Conservation (phyloP, 2,888 invertebrate species). For the Nomada flava region DNA sequence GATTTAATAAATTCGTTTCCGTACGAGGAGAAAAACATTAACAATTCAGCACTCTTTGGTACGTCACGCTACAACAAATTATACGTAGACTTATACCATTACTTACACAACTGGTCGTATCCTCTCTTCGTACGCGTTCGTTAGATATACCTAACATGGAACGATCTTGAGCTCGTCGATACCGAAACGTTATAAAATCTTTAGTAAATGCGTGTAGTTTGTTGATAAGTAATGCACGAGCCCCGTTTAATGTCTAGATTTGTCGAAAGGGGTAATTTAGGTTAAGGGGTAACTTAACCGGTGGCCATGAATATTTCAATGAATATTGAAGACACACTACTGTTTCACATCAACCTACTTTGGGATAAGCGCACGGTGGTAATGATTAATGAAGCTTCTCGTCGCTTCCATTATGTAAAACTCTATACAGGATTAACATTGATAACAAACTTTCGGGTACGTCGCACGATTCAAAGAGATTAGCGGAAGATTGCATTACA, state of each 20-base stretch:
- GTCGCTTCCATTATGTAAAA: no score
- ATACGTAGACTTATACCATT: slow-evolving; percentile 31
- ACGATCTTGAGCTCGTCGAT: neutral
- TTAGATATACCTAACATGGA: slow-evolving; percentile 33
- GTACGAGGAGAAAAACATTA: slow-evolving; percentile 56
- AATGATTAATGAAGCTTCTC: no score
- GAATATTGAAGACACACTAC: neutral
- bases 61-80: slow-evolving; percentile 48
- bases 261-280: no score
- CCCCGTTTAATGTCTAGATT: neutral
- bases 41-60: slow-evolving; percentile 50
- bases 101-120: slow-evolving; percentile 44
- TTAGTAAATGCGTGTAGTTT: neutral
- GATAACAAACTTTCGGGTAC: no score
- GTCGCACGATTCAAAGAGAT: no score
- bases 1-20: slow-evolving; percentile 64
- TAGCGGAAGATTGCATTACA: no score
- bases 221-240: neutral
- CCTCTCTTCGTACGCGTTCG: slow-evolving; percentile 33
- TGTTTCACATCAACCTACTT: no score
- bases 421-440: no score
- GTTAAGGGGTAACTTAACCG: neutral
- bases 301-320: neutral
- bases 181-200: neutral
- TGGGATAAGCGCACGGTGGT: no score